These are phyloP conservation scores for Parauchenoglanis ngamensis DNA, from an alignment of 2,797 vertebrate genomes.

Conservation along the genomic window DNA sequence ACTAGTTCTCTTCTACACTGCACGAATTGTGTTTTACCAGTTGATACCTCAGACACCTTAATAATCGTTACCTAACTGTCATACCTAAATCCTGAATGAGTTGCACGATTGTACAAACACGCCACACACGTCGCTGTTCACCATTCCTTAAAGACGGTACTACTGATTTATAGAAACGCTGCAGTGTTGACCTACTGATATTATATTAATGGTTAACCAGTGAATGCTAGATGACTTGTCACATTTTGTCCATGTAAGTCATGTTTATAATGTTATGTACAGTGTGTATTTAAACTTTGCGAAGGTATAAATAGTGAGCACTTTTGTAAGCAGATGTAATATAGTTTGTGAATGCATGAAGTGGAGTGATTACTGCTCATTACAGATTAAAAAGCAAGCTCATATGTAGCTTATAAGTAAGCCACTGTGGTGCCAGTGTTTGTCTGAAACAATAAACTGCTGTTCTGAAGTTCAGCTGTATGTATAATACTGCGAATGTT, in stretches of 20 bases:
- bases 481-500: neutral
- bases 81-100: neutral
- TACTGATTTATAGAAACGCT: neutral
- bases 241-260: neutral
- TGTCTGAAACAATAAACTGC: neutral
- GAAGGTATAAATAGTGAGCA: neutral
- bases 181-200: neutral
- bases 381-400: neutral
- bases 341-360: neutral
- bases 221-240: neutral
- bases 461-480: neutral
- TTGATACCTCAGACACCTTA: slow-evolving; percentile 26
- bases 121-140: neutral
- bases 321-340: neutral
- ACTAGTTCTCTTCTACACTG: neutral
- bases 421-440: neutral
- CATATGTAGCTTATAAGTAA: neutral
- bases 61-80: neutral
- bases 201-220: slow-evolving; percentile 3
- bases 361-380: neutral
- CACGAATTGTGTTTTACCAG: neutral
- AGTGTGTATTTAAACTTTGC: slow-evolving; percentile 1
- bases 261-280: neutral
- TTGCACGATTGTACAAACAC: slow-evolving; percentile 6
- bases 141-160: neutral